A percentile compares a stretch with the other conserved stretches of the same genome.
Evolutionary conservation across 2,888 invertebrate species (phyloP).

Genomic region (Chydorus sphaericus): DNA sequence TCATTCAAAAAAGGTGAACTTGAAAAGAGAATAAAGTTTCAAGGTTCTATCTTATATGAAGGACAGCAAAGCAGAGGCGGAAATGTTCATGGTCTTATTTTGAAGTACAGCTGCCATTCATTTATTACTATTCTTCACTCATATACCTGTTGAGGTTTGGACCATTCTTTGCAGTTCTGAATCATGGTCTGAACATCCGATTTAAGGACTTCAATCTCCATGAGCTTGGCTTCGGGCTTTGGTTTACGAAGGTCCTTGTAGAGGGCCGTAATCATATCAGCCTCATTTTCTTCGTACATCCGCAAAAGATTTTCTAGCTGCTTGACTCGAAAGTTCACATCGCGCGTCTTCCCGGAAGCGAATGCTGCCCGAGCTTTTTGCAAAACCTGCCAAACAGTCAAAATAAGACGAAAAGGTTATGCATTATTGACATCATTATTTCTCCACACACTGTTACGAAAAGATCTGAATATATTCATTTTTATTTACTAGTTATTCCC

Average conservation of each 20-base stretch:
- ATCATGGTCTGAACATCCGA: conserved; percentile 60
- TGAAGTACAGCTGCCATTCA: too few relatives aligned
- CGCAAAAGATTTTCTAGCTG: conserved; percentile 60
- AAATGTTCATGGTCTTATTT: too few relatives aligned
- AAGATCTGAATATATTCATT: too few relatives aligned
- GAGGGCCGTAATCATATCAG: conserved; percentile 56
- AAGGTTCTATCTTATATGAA: too few relatives aligned
- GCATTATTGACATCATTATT: too few relatives aligned
- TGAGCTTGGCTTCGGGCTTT: conserved; percentile 59
- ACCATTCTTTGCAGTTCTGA: conserved; percentile 59
- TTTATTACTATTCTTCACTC: too few relatives aligned
- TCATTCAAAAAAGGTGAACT: neutral
- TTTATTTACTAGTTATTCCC: too few relatives aligned
- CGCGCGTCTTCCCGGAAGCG: conserved; percentile 61
- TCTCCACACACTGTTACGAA: too few relatives aligned
- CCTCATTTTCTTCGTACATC: conserved; percentile 65
- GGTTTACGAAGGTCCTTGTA: conserved; percentile 60
- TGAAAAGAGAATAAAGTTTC: conserved; percentile 1
- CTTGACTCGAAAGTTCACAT: conserved; percentile 59
- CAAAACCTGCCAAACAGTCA: conserved; percentile 40
- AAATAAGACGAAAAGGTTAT: neutral
- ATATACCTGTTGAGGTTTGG: conserved; percentile 48
- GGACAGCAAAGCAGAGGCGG: too few relatives aligned
- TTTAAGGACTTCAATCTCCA: conserved; percentile 60
- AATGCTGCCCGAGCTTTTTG: conserved; percentile 56